phyloP scores from a whole-genome alignment of 2,113 vertebrate genomes.

The Phylloscopus whistleri region DNA sequence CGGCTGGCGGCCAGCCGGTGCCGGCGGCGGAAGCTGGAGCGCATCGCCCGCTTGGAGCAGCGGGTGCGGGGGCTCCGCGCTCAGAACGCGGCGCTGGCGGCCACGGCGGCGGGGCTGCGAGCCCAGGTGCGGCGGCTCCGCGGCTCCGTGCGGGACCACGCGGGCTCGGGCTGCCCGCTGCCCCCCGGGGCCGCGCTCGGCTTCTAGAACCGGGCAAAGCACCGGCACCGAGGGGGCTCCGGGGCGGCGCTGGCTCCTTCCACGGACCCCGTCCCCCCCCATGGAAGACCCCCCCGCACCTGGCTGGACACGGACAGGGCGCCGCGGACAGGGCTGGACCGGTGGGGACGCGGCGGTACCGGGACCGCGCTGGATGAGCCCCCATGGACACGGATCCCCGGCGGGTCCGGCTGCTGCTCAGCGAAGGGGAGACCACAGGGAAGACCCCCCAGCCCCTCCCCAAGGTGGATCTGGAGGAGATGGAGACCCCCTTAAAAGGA shows the following conservation, averaged over 20 bases:
- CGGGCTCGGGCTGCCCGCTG: slow-evolving; percentile 91
- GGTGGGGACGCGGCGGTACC: too few species aligned
- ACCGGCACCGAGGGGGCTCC: background rate
- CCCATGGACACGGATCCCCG: too few species aligned
- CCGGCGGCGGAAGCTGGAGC: slow-evolving; percentile 89
- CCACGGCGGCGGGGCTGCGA: slow-evolving; percentile 83
- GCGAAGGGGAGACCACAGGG: too few species aligned
- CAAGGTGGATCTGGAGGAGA: too few species aligned
- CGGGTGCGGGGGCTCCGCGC: slow-evolving; percentile 88
- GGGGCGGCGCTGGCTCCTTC: background rate
- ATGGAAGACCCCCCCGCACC: too few species aligned
- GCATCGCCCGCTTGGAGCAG: slow-evolving; percentile 90
- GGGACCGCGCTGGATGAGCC: too few species aligned
- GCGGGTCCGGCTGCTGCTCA: too few species aligned
- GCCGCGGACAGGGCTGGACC: too few species aligned
- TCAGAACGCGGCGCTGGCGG: slow-evolving; percentile 89
- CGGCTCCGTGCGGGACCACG: slow-evolving; percentile 89
- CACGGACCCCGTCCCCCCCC: too few species aligned
- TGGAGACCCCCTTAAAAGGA: too few species aligned
- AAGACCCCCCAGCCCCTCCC: too few species aligned
- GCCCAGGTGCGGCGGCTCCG: slow-evolving; percentile 93
- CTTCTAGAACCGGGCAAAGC: slow-evolving; percentile 40
- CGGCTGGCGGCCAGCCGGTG: slow-evolving; percentile 91
- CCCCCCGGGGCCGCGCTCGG: slow-evolving; percentile 85
- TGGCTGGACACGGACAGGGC: too few species aligned